These are phyloP conservation scores for Papilio elwesi DNA, from an alignment of 2,888 invertebrate genomes.

Conservation along the genomic window DNA sequence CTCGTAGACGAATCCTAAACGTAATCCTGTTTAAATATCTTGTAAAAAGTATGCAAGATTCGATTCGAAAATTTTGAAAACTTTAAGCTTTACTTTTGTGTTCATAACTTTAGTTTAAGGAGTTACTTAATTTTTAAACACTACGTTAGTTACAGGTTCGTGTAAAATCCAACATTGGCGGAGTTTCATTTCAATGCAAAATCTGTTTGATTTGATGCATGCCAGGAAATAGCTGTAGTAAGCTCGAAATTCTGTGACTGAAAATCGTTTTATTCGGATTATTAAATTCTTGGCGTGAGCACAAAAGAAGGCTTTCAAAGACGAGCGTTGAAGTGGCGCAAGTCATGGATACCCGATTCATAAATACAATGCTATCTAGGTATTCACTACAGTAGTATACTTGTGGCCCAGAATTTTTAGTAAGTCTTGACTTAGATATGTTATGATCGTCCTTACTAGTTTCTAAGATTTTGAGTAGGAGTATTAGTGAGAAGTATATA, in stretches of 20 bases:
- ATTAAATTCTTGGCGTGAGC: conserved; percentile 39
- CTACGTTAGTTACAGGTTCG: not conserved
- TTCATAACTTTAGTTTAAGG: not conserved
- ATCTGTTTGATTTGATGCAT: conserved; percentile 17
- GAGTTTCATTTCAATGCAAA: conserved; percentile 19
- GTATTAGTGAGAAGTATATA: too few relatives aligned
- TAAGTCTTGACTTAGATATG: not conserved
- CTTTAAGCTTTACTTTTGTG: not conserved
- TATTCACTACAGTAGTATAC: conserved; percentile 25
- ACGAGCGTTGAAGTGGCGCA: conserved; percentile 34
- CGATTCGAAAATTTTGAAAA: not conserved
- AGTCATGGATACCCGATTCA: conserved; percentile 26
- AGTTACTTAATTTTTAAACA: not conserved
- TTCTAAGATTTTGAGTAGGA: too few relatives aligned
- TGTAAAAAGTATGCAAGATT: not conserved
- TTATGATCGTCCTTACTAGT: not conserved
- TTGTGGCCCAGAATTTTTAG: not conserved
- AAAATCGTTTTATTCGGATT: conserved; percentile 38
- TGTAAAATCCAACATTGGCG: not conserved
- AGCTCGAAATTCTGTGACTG: conserved; percentile 19
- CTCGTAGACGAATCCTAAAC: too few relatives aligned
- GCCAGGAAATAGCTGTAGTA: conserved; percentile 13
- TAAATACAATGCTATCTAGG: conserved; percentile 30
- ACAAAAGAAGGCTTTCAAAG: conserved; percentile 39
- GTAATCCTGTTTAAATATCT: too few relatives aligned